phyloP scores from a whole-genome alignment of 2,113 vertebrate genomes.

The Chroicocephalus ridibundus region DNA sequence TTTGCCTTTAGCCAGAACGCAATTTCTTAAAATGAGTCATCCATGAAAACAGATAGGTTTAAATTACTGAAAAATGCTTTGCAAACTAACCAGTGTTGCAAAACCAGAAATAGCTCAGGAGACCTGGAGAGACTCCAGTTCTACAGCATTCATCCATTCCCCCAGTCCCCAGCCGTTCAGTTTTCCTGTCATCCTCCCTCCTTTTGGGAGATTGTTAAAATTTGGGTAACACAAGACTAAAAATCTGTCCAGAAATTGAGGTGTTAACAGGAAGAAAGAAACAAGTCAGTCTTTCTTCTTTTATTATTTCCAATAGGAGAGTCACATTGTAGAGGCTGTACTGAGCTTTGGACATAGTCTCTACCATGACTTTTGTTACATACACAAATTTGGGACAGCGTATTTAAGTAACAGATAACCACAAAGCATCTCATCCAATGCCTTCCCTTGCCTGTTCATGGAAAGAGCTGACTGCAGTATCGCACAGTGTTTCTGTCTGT shows the following conservation, averaged over 20 bases:
- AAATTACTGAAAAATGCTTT: constrained; percentile 30
- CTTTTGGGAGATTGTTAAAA: neutral
- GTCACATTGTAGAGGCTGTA: neutral
- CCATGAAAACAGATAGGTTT: constrained; percentile 11
- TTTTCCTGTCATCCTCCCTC: constrained; percentile 20
- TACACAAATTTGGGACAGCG: neutral
- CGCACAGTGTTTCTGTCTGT: neutral
- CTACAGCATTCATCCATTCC: neutral
- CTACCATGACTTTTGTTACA: neutral
- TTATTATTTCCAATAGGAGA: neutral
- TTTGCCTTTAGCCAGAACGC: neutral
- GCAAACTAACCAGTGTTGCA: constrained; percentile 22
- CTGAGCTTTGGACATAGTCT: neutral
- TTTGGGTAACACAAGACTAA: neutral
- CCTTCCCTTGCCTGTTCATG: neutral
- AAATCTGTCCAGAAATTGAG: neutral
- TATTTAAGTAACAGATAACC: neutral
- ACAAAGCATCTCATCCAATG: neutral
- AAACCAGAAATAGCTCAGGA: constrained; percentile 29
- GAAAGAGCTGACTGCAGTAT: neutral
- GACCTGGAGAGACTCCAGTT: constrained; percentile 12
- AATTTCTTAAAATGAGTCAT: constrained; percentile 29
- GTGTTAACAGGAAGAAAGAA: constrained; percentile 22
- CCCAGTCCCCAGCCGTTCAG: neutral
- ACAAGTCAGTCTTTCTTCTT: neutral